Percentiles rank a stretch among this genome's conserved stretches.
phyloP scores from a whole-genome alignment of 1,140 invertebrate species.

The Plutomurus gul region DNA sequence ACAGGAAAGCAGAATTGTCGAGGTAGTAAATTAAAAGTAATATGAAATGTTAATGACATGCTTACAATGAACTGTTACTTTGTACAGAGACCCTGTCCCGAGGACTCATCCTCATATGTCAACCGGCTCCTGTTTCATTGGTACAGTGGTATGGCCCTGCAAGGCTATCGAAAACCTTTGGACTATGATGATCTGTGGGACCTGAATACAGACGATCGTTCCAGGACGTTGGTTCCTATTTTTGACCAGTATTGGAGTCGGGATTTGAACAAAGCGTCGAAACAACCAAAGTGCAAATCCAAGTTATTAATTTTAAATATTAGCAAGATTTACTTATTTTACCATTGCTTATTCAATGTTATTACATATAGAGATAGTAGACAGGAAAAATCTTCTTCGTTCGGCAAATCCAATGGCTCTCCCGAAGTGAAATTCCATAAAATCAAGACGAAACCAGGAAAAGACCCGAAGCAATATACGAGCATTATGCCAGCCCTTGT shows the following conservation, averaged over 20 bases:
- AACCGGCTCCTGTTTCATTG: conserved; percentile 86
- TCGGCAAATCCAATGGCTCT: background rate
- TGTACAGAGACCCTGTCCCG: conserved; percentile 76
- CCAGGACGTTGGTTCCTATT: conserved; percentile 74
- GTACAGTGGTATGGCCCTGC: conserved; percentile 83
- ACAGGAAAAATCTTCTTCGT: background rate
- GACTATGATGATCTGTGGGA: conserved; percentile 85
- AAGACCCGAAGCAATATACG: background rate
- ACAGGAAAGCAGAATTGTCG: conserved; percentile 63
- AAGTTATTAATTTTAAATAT: conserved; percentile 40
- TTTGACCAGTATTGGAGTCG: conserved; percentile 86
- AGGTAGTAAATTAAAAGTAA: background rate
- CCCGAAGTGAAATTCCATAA: background rate
- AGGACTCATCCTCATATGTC: conserved; percentile 80
- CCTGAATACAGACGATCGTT: conserved; percentile 81
- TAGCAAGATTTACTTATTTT: background rate
- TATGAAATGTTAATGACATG: background rate
- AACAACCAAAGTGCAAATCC: conserved; percentile 58
- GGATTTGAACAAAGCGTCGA: conserved; percentile 57
- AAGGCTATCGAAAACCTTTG: conserved; percentile 82
- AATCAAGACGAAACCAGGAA: background rate
- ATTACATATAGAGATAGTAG: no score
- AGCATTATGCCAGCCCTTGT: conserved; percentile 59
- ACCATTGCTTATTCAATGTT: background rate
- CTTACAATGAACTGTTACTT: no score